phyloP scores from a whole-genome alignment of 2,888 invertebrate genomes.

The Athalia rosae region DNA sequence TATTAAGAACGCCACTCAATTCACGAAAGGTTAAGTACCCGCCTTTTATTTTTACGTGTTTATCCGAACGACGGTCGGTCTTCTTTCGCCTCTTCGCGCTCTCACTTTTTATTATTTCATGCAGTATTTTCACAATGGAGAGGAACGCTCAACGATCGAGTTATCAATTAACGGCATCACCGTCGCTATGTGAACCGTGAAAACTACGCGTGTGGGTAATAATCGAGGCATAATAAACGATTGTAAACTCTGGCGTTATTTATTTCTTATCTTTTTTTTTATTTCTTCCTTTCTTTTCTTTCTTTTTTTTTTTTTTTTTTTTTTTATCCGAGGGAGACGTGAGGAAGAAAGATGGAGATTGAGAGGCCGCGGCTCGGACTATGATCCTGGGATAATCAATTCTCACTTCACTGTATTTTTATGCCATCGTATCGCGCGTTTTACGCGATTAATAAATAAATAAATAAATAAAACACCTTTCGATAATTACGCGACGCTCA shows the following conservation, averaged over 20 bases:
- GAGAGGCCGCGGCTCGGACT: neutral
- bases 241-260: slow-evolving; percentile 6
- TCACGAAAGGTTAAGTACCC: slow-evolving; percentile 22
- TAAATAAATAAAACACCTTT: neutral
- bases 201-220: neutral
- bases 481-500: neutral
- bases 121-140: neutral
- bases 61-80: neutral
- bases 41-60: no score
- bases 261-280: no score
- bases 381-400: neutral
- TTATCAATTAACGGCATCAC: slow-evolving; percentile 21
- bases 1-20: slow-evolving; percentile 24
- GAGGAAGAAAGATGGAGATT: neutral
- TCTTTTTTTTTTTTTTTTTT: no score
- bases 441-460: neutral
- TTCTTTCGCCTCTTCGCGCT: slow-evolving; percentile 13
- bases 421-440: neutral
- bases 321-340: no score
- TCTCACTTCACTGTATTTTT: neutral
- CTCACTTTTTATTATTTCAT: neutral
- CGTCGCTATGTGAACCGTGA: no score
- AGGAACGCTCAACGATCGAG: neutral
- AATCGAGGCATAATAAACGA: slow-evolving; percentile 9
- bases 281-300: no score